These are phyloP conservation scores for Stenchaetothrips biformis DNA, from an alignment of 2,888 invertebrate genomes.

Conservation along the genomic window DNA sequence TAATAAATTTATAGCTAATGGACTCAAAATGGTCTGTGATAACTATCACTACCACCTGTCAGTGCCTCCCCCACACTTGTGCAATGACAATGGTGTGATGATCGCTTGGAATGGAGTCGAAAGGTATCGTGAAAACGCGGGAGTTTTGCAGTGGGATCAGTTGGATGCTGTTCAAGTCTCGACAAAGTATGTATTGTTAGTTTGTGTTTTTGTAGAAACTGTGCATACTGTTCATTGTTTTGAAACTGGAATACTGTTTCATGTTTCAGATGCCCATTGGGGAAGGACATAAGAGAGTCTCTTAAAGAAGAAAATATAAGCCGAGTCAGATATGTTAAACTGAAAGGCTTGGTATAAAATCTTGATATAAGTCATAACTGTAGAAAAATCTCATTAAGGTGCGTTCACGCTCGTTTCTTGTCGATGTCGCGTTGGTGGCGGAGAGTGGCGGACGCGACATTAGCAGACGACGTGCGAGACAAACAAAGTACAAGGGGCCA, in stretches of 20 bases:
- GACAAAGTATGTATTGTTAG: conserved; percentile 46
- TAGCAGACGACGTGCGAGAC: too few relatives aligned
- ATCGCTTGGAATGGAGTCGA: conserved; percentile 98
- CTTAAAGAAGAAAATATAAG: conserved; percentile 55
- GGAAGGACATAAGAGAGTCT: conserved; percentile 53
- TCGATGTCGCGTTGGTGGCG: too few relatives aligned
- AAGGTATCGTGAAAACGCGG: conserved; percentile 54
- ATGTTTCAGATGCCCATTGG: conserved; percentile 53
- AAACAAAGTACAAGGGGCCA: too few relatives aligned
- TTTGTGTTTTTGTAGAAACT: not conserved
- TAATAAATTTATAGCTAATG: conserved; percentile 72
- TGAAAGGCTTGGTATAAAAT: not conserved
- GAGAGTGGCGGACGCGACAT: too few relatives aligned
- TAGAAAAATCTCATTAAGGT: too few relatives aligned
- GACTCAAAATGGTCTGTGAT: conserved; percentile 62
- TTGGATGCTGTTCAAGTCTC: conserved; percentile 58
- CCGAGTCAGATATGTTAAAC: conserved; percentile 41
- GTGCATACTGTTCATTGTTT: conserved; percentile 5
- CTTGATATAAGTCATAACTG: not conserved
- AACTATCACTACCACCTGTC: conserved; percentile 60
- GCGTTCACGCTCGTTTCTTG: too few relatives aligned
- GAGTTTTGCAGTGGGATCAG: conserved; percentile 48
- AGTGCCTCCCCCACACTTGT: conserved; percentile 76
- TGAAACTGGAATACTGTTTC: conserved; percentile 28
- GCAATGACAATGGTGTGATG: conserved; percentile 98